Evolutionary conservation across 1,140 invertebrate species (phyloP).

Genomic region (Coenobita brevimanus): DNA sequence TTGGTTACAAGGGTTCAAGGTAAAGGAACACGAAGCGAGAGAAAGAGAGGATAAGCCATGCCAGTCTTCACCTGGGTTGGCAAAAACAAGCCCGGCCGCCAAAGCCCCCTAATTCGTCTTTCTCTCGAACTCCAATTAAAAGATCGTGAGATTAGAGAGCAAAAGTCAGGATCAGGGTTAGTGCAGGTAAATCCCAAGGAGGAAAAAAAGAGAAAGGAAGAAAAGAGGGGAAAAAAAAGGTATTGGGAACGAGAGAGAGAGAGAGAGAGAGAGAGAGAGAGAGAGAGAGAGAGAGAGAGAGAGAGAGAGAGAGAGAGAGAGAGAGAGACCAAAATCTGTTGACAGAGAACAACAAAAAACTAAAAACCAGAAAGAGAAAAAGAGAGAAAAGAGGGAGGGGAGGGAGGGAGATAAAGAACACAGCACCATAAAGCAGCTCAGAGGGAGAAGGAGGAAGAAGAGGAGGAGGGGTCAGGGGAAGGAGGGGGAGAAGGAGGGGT

Average conservation of each 20-base stretch:
- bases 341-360: background rate
- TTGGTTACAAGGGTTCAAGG: too few relatives aligned
- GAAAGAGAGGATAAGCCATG: too few relatives aligned
- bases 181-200: background rate
- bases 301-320: slow-evolving; percentile 22
- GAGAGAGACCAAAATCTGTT: too few relatives aligned
- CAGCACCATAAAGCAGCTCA: background rate
- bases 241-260: background rate
- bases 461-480: background rate
- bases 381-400: background rate
- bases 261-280: slow-evolving; percentile 19
- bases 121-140: too few relatives aligned
- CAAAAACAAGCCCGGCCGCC: too few relatives aligned
- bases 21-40: too few relatives aligned
- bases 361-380: background rate
- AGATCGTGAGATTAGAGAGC: too few relatives aligned
- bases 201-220: background rate
- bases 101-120: too few relatives aligned
- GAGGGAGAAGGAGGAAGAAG: background rate
- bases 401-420: background rate
- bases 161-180: too few relatives aligned
- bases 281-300: slow-evolving; percentile 9
- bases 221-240: background rate
- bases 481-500: background rate
- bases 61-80: too few relatives aligned